Base-by-base conservation (phyloP, 2,797 vertebrate species). In the Mus caroli region DNA sequence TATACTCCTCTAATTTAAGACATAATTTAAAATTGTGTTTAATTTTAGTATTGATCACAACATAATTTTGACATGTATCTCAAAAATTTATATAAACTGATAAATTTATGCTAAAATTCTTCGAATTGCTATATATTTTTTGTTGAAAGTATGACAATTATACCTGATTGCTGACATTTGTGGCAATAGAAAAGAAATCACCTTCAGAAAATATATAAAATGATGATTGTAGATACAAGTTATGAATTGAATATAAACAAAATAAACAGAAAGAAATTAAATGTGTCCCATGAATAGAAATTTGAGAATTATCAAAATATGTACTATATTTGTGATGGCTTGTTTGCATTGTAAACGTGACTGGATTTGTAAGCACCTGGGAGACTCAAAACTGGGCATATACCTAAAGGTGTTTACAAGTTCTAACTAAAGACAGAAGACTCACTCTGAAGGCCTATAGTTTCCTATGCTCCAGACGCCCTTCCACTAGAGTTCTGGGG, bases 71-170 rank as follows among this genome's bases (percentile, higher is more conserved):
- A 10, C 24, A 64, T 78, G 46, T 60, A 78, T 75, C 50, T 69
- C n/a, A 88, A 92, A 85, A 85, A 50, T 1, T 91, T 94, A 84
- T 92, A 92, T 77, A 88, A 90, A 73, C 12, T 77, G 40, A 52
- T 67, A 58, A 73, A 52, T 82, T 77, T 75, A 43, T 86, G 43
- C 1, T 92, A 78, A 15, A 85, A 86, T 86, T 67, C 9, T 50
- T 67, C 80, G 75, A 52, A 85, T 78, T 88, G 2, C 1, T 50
- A 82, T 73, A 22, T 64, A 34, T 37, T 62, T 80, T 76, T 79
- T 92, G 15, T 87, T 89, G 56, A 26, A 92, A 86, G 85, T 54
- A 58, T 88, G 24, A 89, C 93, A 79, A 58, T 43, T 58, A 2
- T 64, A 86, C 4, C 34, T 88, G 64, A 52, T 43, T 94, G 22